phyloP scores from a whole-genome alignment of 2,797 vertebrate genomes.

The Phrynocephalus guinanensis region DNA sequence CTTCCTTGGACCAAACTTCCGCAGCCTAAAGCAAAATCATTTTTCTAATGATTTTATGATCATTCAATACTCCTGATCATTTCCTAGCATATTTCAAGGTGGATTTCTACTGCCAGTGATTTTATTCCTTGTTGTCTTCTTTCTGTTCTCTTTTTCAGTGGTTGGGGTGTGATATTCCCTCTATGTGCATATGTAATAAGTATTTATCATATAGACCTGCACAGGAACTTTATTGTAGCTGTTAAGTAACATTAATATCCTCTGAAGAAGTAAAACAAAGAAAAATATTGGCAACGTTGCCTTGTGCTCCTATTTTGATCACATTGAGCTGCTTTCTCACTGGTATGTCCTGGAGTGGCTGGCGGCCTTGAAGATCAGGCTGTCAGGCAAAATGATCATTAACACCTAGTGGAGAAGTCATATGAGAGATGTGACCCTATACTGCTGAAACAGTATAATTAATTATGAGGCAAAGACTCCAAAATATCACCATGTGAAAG shows the following conservation, averaged over 20 bases:
- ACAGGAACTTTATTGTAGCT: not conserved
- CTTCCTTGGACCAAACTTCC: not conserved
- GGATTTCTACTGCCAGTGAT: not conserved
- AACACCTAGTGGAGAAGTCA: constrained; percentile 27
- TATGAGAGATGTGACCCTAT: constrained; percentile 12
- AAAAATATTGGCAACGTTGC: not conserved
- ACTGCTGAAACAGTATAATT: constrained; percentile 27
- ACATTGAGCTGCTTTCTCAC: constrained; percentile 2
- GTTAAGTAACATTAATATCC: not conserved
- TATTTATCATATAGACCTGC: not conserved
- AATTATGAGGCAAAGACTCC: constrained; percentile 34
- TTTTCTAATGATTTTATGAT: not conserved
- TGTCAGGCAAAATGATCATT: constrained; percentile 36
- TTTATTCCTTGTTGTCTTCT: not conserved
- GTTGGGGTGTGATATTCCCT: not conserved
- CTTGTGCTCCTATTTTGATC: not conserved
- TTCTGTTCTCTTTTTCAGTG: not conserved
- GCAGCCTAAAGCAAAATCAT: not conserved
- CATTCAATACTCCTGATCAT: not conserved
- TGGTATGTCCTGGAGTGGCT: constrained; percentile 13
- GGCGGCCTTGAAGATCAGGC: constrained; percentile 9
- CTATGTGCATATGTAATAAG: not conserved
- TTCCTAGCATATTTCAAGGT: not conserved
- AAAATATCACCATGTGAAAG: constrained; percentile 28
- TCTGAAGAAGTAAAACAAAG: not conserved